Percentiles rank a stretch among this genome's conserved stretches.
Evolutionary conservation across 2,888 invertebrate species (phyloP).

Genomic region (Drosophila rubida): DNA sequence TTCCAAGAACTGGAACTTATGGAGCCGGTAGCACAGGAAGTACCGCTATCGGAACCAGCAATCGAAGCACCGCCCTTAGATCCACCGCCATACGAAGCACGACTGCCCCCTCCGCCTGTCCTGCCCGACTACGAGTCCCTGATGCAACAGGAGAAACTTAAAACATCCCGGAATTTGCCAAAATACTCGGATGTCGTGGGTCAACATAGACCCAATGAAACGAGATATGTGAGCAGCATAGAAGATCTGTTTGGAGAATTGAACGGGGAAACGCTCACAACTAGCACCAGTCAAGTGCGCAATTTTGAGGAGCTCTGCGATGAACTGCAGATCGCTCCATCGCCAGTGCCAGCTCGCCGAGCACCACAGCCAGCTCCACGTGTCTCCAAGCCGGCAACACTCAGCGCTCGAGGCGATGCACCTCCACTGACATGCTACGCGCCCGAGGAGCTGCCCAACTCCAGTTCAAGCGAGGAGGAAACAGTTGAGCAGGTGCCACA

Average conservation of each 20-base stretch:
- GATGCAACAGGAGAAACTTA: conserved; percentile 52
- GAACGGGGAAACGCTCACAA: conserved; percentile 19
- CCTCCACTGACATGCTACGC: conserved; percentile 60
- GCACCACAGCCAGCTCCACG: conserved; percentile 62
- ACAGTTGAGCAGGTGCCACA: conserved; percentile 31
- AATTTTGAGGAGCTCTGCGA: conserved; percentile 63
- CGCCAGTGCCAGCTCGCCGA: conserved; percentile 37
- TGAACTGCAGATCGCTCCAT: conserved; percentile 43
- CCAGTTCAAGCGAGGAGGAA: conserved; percentile 57
- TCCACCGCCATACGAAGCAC: conserved; percentile 61
- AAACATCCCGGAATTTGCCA: conserved; percentile 41
- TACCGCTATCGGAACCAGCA: no score
- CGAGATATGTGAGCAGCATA: conserved; percentile 58
- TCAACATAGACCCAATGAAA: conserved; percentile 9
- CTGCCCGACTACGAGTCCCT: conserved; percentile 71
- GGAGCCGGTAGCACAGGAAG: conserved; percentile 12
- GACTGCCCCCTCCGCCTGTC: conserved; percentile 5
- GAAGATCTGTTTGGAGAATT: conserved; percentile 67
- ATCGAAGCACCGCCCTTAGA: conserved; percentile 1
- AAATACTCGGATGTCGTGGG: conserved; percentile 56
- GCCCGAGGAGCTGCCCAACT: conserved; percentile 56
- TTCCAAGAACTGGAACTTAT: conserved; percentile 56
- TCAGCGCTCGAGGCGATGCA: conserved; percentile 54
- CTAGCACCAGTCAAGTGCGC: conserved; percentile 17
- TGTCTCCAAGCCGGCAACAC: conserved; percentile 44